Percentiles rank a stretch among this genome's conserved stretches.
Evolutionary conservation across 2,888 invertebrate genomes (phyloP).

Genomic region (Pammene fasciana): DNA sequence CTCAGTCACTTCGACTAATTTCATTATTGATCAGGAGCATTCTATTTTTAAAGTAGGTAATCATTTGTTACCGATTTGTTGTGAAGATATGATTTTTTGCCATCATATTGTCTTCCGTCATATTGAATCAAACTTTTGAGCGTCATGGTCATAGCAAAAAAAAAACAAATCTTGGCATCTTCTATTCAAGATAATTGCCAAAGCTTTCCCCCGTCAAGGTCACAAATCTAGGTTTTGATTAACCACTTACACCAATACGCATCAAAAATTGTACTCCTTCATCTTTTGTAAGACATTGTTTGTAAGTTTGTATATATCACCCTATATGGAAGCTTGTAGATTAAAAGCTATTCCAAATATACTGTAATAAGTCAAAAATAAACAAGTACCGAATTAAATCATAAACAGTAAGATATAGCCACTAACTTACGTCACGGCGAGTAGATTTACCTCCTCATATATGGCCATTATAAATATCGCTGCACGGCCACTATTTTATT

Average conservation of each 20-base stretch:
- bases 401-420: conserved; percentile 48
- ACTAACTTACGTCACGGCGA: conserved; percentile 53
- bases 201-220: no score
- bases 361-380: conserved; percentile 12
- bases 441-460: conserved; percentile 62
- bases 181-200: no score
- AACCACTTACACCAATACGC: no score
- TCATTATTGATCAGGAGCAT: background rate
- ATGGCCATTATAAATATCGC: conserved; percentile 59
- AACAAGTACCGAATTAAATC: conserved; percentile 42
- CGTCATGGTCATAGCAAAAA: no score
- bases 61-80: no score
- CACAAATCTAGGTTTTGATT: no score
- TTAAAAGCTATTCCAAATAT: background rate
- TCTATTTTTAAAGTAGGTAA: background rate
- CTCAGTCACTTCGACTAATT: background rate
- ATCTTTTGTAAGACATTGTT: no score
- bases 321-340: background rate
- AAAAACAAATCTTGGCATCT: no score
- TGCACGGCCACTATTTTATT: conserved; percentile 54
- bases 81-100: no score
- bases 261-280: no score
- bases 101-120: no score
- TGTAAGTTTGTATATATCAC: background rate
- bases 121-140: no score